Base-by-base conservation (phyloP, 2,888 invertebrate species). In the Drosophila mulleri region DNA sequence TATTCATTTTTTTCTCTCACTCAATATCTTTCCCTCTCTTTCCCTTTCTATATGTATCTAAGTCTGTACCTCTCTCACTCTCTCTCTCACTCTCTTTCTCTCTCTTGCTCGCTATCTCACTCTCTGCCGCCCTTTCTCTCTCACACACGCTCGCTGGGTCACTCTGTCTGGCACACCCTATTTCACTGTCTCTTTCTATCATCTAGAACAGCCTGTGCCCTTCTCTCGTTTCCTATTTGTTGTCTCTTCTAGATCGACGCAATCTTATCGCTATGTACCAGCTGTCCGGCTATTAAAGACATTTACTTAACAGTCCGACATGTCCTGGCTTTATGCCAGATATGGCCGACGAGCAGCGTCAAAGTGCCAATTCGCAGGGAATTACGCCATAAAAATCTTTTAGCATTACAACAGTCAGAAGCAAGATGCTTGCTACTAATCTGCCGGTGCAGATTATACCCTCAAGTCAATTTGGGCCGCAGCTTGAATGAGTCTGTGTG, bases 361-460 rank as follows among this genome's bases (percentile, higher is more conserved):
- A 44, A 56, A 78, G 74, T 80, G 78, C 69, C 84, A 83, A 83
- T 86, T 80, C 80, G 68, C 75, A 71, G 67, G 67, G 82, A 83
- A 83, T 83, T 86, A 75, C 84, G 67, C 80, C 78, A 83, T 82
- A 80, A 83, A 83, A 87, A 87, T 87, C 84, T 80, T 82, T 86
- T 70, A 72, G 80, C 82, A 86, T 82, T 87, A 78, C 78, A 72
- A 58, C 61, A 65, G 66, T 54, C 42, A 62, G 54, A 53, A 69
- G 58, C 39, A 69, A 67, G 66, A 66, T 66, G 67, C 63, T 77
- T 48, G 61, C 67, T 64, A 83, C 83, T 81, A 83, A 86, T 83
- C 82, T 79, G 70, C 78, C 82, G 75, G 73, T 84, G 80, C 84
- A 78, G 82, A 87, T 82, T 80, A 84, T 80, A 60, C 54, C 61